Conservation (phyloP, 1,140 invertebrate species). For the Drosophila dunni region DNA sequence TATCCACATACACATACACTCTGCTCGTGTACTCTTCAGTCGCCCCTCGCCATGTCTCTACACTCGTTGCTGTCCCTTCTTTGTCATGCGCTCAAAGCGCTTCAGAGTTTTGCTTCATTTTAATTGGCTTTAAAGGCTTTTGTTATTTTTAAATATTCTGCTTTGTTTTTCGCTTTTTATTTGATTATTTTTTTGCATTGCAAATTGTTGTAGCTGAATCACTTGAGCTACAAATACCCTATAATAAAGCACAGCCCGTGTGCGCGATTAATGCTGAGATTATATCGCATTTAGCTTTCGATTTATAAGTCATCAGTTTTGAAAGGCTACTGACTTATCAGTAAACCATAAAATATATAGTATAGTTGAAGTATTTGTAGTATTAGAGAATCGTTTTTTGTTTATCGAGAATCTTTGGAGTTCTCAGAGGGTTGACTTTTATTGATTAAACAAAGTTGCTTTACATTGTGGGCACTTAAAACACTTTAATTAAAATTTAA, state of each 20-base stretch:
- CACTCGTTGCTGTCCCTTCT: constrained; percentile 14
- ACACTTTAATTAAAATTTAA: too few relatives aligned
- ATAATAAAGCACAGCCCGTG: constrained; percentile 11
- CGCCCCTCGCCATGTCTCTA: neutral
- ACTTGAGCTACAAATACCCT: constrained; percentile 22
- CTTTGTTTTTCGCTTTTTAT: constrained; percentile 22
- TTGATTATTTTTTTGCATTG: constrained; percentile 22
- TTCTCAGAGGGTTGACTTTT: neutral
- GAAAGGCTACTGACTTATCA: constrained; percentile 3
- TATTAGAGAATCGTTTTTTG: neutral
- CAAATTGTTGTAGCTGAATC: constrained; percentile 45
- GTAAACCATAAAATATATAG: constrained; percentile 18
- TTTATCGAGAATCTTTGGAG: too few relatives aligned
- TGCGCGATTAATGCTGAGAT: constrained; percentile 41
- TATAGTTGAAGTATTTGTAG: constrained; percentile 12
- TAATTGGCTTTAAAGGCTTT: constrained; percentile 55
- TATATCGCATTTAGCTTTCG: constrained; percentile 35
- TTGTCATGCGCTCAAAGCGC: constrained; percentile 26
- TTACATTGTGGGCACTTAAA: too few relatives aligned
- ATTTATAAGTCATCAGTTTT: constrained; percentile 5
- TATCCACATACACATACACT: constrained; percentile 8
- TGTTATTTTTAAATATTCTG: constrained; percentile 16
- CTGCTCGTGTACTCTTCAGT: neutral
- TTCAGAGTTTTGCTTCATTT: constrained; percentile 56
- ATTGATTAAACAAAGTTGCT: neutral